Conservation (phyloP, 2,797 vertebrate species). For the Aplochiton taeniatus region DNA sequence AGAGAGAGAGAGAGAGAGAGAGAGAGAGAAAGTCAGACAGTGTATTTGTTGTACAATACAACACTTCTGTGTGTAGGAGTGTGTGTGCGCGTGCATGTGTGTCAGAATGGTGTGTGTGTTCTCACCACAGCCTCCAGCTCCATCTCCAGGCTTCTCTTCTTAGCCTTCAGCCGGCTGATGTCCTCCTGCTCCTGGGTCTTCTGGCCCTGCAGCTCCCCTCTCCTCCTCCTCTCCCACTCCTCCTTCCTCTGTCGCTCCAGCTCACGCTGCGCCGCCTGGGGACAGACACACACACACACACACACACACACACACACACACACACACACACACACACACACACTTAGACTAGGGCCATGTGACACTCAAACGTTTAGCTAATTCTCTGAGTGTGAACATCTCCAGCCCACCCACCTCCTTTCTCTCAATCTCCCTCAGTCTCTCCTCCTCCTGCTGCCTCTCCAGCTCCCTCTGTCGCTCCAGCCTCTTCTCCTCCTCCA, state of each 20-base stretch:
- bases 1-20: neutral
- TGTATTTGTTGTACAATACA: neutral
- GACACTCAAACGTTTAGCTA: neutral
- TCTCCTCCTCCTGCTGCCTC: constrained; percentile 72
- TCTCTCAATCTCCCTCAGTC: constrained; percentile 70
- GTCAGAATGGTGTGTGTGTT: neutral
- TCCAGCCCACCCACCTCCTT: constrained; percentile 64
- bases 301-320: constrained; percentile 8
- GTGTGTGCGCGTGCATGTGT: constrained; percentile 1
- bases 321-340: neutral
- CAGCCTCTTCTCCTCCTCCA: constrained; percentile 83
- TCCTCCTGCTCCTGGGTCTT: constrained; percentile 89
- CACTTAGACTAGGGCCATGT: neutral
- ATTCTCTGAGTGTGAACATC: neutral
- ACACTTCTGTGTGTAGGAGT: neutral
- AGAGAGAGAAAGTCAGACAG: no score
- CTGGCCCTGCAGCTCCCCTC: constrained; percentile 88
- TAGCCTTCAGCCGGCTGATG: constrained; percentile 85
- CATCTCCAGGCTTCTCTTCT: constrained; percentile 91
- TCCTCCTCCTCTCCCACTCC: constrained; percentile 88
- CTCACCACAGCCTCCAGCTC: constrained; percentile 95
- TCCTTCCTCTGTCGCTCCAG: constrained; percentile 88
- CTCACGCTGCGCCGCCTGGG: constrained; percentile 88
- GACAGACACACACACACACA: constrained; percentile 13
- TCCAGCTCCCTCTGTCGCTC: constrained; percentile 71